Percentiles rank a stretch among this genome's conserved stretches.
phyloP scores from a whole-genome alignment of 2,797 vertebrate genomes.

The Acanthornis magna region DNA sequence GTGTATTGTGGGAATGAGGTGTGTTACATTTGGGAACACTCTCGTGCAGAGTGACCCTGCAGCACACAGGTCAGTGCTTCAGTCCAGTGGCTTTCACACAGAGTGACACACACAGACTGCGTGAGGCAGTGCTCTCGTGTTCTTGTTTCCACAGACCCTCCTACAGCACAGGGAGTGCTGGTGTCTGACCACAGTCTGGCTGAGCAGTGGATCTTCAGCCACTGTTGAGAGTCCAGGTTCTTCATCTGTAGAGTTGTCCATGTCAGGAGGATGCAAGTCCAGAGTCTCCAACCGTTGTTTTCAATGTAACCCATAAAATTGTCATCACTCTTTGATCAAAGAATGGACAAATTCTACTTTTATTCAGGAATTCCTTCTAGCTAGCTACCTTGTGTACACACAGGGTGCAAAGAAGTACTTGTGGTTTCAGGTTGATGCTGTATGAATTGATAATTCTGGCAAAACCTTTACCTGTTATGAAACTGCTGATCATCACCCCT shows the following conservation, averaged over 20 bases:
- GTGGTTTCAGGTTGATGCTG: not conserved
- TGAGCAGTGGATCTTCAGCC: not conserved
- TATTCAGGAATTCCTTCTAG: not conserved
- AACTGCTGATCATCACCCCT: not conserved
- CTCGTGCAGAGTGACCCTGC: not conserved
- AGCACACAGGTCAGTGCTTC: not conserved
- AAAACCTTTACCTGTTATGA: not conserved
- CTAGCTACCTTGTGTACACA: not conserved
- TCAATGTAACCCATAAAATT: not conserved
- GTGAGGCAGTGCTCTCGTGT: not conserved
- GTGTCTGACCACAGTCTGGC: not conserved
- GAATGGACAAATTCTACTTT: not conserved
- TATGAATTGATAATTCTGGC: not conserved
- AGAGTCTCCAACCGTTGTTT: not conserved
- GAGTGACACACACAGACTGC: not conserved
- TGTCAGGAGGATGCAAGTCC: not conserved
- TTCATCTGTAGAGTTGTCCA: not conserved
- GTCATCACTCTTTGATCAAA: not conserved
- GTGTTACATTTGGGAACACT: accelerated
- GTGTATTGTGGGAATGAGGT: not conserved
- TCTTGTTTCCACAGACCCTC: not conserved
- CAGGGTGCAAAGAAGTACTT: not conserved
- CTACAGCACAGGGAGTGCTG: not conserved
- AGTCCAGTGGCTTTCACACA: not conserved
- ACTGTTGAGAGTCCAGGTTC: not conserved